These are phyloP conservation scores for Hypotaenidia philippensis DNA, from an alignment of 2,797 vertebrate species.

Conservation along the genomic window DNA sequence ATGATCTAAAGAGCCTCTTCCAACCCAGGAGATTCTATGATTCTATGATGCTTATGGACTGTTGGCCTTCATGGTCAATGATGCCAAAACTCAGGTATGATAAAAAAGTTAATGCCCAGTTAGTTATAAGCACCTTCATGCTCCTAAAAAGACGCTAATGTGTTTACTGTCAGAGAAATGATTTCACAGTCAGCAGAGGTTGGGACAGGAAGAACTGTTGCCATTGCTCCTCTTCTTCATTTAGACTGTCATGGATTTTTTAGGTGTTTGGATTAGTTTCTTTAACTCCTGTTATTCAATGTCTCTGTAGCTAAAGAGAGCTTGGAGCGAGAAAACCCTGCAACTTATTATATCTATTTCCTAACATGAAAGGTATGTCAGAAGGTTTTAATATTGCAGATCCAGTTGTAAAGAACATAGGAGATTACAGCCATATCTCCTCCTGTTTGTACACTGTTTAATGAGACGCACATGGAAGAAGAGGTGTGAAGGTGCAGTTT, in stretches of 20 bases:
- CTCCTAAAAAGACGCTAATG: neutral
- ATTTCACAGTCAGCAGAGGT: neutral
- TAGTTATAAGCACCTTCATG: neutral
- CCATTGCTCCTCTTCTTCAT: neutral
- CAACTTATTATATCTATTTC: neutral
- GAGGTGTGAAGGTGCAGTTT: rapidly evolving
- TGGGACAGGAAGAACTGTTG: neutral
- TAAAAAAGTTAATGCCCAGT: neutral
- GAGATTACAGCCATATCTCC: neutral
- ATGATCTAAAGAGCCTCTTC: too few relatives aligned
- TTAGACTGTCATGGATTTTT: neutral
- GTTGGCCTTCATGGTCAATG: neutral
- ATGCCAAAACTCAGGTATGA: neutral
- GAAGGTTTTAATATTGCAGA: neutral
- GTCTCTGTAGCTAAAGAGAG: neutral
- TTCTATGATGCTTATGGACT: neutral
- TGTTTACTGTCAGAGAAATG: neutral
- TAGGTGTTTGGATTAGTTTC: neutral
- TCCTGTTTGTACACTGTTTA: neutral
- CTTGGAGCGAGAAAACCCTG: neutral
- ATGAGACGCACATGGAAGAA: neutral
- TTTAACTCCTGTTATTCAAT: neutral
- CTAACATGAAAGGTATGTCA: neutral
- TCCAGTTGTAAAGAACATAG: neutral
- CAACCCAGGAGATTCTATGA: too few relatives aligned